Conservation (phyloP, 1,140 invertebrate genomes). For the Sycophaga agraensis region DNA sequence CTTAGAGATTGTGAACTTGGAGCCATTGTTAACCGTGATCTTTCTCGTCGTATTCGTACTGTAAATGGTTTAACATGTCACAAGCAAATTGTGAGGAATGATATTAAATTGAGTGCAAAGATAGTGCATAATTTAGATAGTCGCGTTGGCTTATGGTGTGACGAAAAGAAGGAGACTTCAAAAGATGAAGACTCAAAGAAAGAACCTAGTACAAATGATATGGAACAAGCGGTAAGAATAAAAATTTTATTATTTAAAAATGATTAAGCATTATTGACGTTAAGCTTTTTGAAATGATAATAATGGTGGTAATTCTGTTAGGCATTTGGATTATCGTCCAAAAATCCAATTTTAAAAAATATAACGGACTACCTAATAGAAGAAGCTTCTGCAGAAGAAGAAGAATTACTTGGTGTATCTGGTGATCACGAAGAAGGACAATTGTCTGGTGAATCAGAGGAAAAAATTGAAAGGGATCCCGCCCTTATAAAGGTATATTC, state of each 20-base stretch:
- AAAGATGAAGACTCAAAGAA: conserved; percentile 37
- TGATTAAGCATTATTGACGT: background rate
- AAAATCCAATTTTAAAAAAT: conserved; percentile 94
- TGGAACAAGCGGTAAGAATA: conserved; percentile 47
- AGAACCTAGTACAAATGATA: conserved; percentile 40
- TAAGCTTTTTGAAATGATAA: background rate
- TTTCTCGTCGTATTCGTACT: conserved; percentile 87
- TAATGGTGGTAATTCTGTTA: conserved; percentile 33
- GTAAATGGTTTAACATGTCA: conserved; percentile 92
- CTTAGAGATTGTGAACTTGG: conserved; percentile 90
- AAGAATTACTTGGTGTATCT: conserved; percentile 84
- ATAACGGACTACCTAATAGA: conserved; percentile 98
- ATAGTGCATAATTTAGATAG: conserved; percentile 94
- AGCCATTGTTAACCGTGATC: conserved; percentile 91
- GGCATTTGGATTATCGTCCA: conserved; percentile 80
- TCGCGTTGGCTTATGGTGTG: conserved; percentile 78
- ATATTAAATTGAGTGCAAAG: conserved; percentile 91
- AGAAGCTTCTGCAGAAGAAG: conserved; percentile 97
- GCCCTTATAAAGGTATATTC: conserved; percentile 70
- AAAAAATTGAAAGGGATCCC: conserved; percentile 79
- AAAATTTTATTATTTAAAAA: conserved; percentile 1
- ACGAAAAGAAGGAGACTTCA: conserved; percentile 50
- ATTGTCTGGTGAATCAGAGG: conserved; percentile 56
- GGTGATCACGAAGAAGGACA: conserved; percentile 63
- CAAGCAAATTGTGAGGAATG: conserved; percentile 85